These are phyloP conservation scores for Bombus waltoni DNA, from an alignment of 1,140 invertebrate genomes.

Conservation along the genomic window DNA sequence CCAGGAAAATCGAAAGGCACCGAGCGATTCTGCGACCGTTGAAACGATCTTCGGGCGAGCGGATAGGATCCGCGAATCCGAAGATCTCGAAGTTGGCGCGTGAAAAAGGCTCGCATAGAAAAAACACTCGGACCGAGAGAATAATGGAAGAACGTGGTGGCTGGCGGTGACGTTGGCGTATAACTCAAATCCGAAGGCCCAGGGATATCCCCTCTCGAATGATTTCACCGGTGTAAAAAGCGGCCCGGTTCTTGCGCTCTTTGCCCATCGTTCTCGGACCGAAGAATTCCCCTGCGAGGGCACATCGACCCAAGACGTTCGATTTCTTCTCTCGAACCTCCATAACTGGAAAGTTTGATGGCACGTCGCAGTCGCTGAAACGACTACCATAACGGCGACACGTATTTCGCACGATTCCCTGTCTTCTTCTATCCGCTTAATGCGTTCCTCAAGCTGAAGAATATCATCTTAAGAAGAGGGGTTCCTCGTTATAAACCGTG, in stretches of 20 bases:
- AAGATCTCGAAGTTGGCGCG: conserved; percentile 13
- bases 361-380: conserved; percentile 42
- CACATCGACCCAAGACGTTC: not conserved
- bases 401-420: conserved; percentile 33
- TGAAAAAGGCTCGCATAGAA: not conserved
- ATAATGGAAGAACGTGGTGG: conserved; percentile 5
- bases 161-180: not conserved
- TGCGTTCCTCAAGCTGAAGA: conserved; percentile 72
- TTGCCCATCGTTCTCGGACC: too few relatives aligned
- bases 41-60: too few relatives aligned
- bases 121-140: conserved; percentile 3
- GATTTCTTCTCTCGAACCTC: conserved; percentile 27
- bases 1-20: not conserved
- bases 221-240: not conserved
- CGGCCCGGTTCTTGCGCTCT: not conserved
- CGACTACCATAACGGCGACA: conserved; percentile 23
- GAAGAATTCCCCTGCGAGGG: not conserved
- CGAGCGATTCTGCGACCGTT: not conserved
- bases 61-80: not conserved
- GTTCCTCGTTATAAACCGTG: conserved; percentile 68
- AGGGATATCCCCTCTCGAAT: not conserved
- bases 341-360: conserved; percentile 73
- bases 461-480: conserved; percentile 70
- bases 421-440: conserved; percentile 64
- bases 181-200: conserved; percentile 9